These are phyloP conservation scores for Heliothis subflexa DNA, from an alignment of 1,140 invertebrate genomes.

Conservation along the genomic window DNA sequence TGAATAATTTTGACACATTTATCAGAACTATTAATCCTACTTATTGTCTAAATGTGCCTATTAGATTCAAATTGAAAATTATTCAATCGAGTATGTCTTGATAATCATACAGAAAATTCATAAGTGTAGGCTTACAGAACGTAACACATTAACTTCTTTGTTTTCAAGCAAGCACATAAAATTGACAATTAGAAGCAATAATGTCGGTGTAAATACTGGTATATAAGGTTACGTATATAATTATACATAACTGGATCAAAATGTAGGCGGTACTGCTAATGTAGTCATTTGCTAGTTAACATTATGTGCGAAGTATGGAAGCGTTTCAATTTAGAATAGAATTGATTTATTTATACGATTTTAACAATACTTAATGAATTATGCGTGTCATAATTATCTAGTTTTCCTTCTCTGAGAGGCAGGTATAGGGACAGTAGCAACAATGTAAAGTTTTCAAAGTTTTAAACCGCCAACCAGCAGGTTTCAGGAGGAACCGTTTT, in stretches of 20 bases:
- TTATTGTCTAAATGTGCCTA: no score
- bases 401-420: not conserved
- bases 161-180: constrained; percentile 29
- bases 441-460: not conserved
- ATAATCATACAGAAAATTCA: not conserved
- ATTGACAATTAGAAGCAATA: constrained; percentile 17
- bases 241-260: constrained; percentile 56
- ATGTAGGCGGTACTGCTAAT: constrained; percentile 63
- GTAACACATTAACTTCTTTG: constrained; percentile 5
- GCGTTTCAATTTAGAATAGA: constrained; percentile 13
- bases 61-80: no score
- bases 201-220: constrained; percentile 4
- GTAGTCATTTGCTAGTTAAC: constrained; percentile 53
- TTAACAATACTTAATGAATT: constrained; percentile 16
- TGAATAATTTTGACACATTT: no score
- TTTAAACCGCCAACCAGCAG: no score
- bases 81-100: constrained; percentile 1
- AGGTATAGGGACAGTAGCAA: not conserved
- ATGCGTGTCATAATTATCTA: not conserved
- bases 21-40: no score
- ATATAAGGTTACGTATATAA: constrained; percentile 20
- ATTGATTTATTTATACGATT: constrained; percentile 1
- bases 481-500: no score
- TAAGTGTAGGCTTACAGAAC: constrained; percentile 3
- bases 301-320: constrained; percentile 18